phyloP scores from a whole-genome alignment of 2,797 vertebrate species.

The Lemur catta region DNA sequence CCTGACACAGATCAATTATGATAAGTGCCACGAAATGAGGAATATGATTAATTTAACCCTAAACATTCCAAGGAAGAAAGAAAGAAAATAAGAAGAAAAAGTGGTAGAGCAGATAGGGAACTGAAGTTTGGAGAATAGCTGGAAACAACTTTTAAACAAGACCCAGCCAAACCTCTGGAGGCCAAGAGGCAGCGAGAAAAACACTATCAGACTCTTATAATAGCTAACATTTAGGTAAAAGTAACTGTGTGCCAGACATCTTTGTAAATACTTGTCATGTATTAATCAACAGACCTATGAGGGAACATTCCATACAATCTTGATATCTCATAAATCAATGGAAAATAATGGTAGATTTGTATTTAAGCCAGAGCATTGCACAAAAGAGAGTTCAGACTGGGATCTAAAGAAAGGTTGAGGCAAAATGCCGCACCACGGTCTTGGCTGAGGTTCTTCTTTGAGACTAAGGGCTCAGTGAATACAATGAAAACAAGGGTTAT shows the following conservation, averaged over 20 bases:
- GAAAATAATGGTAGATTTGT: not conserved
- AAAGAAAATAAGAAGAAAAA: not conserved
- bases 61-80: not conserved
- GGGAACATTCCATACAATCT: not conserved
- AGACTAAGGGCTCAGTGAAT: not conserved
- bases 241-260: not conserved
- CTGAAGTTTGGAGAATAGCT: not conserved
- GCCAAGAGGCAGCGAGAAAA: not conserved
- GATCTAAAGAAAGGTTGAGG: not conserved
- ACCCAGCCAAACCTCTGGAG: not conserved
- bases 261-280: not conserved
- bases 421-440: not conserved
- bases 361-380: not conserved
- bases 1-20: not conserved
- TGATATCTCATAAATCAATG: slow-evolving; percentile 9
- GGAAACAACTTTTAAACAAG: not conserved
- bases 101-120: not conserved
- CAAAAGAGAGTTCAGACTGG: not conserved
- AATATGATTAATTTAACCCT: not conserved
- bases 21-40: not conserved
- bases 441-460: not conserved
- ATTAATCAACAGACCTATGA: not conserved
- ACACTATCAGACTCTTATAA: not conserved
- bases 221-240: not conserved
- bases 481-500: not conserved